These are phyloP conservation scores for Drosophila melanogaster DNA, from an alignment of 1,140 invertebrate genomes.

Conservation along the genomic window Release_6_plus_ISO1_MT NC_004354.4:7361001-7361500, in stretches of 20 bases:
- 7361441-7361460: conserved; percentile 53
- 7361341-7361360: conserved; percentile 82
- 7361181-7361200: neutral
- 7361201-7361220: neutral
- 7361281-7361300: conserved; percentile 84
- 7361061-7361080: conserved; percentile 1
- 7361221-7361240: conserved; percentile 49
- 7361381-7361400: conserved; percentile 78
- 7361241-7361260: conserved; percentile 84
- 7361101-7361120: conserved; percentile 38
- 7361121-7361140: conserved; percentile 83
- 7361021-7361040: too few species aligned
- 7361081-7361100: conserved; percentile 34
- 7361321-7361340: conserved; percentile 24
- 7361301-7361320: conserved; percentile 63
- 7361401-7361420: neutral
- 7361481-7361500: conserved; percentile 4
- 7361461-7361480: conserved; percentile 35
- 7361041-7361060: neutral
- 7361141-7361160: conserved; percentile 83
- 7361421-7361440: conserved; percentile 64
- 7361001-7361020: neutral
- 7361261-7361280: conserved; percentile 84
- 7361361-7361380: conserved; percentile 84
- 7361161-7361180: conserved; percentile 56